Evolutionary conservation across 2,888 invertebrate genomes (phyloP), one percentile per base, ranked within the genome.

Genomic region (Bombylius discolor): DNA sequence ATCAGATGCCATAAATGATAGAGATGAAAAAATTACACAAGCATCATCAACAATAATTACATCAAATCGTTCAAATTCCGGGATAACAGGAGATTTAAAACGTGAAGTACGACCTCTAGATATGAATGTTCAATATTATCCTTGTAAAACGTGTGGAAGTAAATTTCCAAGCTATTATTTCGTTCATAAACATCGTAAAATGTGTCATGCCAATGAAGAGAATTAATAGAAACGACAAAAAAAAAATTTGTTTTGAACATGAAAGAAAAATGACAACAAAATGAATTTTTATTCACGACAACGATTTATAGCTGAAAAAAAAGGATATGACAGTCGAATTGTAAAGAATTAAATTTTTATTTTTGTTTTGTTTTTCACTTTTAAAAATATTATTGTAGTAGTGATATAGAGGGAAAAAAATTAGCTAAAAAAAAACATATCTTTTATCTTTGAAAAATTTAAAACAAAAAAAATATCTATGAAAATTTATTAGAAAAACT

Each of bases 111-210:
- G 81, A 53, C 77, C 83, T 5, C 69, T 85, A 52, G 86, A 87
- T 64, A 81, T 89, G 71, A 85, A 91, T 66, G 82, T 92, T 0
- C 92, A 92, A 71, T 93, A 92, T 76, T 93, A 92, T 74, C 92
- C 93, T 0, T 93, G 93, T 74, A 93, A 92, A 74, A 90, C 88
- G 1, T 93, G 93, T 72, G 92, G 93, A 31, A 88, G 83, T 64
- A 92, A 92, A 71, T 93, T 93, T 70, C 93, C 93, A 3, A 91
- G 90, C 62, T 93, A 93, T 70, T 93, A 93, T 75, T 93, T 93
- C 76, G 92, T 92, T 33, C 92, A 93, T 70, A 93, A 93, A 68
- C 93, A 93, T 70, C 78, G 90, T 53, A 91, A 91, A 75, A 74
- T 86, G 65, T 91, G 91, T 67, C 92, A 93, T 68, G 83, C 84